Conservation (phyloP, 2,113 vertebrate genomes). For the Sialia sialis region DNA sequence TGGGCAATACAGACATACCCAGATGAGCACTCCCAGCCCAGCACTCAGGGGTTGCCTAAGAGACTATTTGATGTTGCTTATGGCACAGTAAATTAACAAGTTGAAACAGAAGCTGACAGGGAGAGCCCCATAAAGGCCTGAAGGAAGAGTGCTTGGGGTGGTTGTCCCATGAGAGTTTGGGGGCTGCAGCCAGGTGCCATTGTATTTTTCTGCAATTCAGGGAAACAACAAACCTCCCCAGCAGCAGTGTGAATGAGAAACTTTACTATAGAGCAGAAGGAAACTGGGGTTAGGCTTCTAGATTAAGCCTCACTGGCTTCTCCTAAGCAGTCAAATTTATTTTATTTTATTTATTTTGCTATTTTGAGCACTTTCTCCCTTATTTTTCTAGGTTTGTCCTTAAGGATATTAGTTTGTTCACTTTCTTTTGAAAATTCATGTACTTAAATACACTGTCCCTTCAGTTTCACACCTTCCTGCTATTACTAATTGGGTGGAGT, state of each 20-base stretch:
- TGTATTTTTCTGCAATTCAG: rapidly evolving
- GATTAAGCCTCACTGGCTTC: not conserved
- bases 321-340: not conserved
- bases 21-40: constrained; percentile 5
- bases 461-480: constrained; percentile 18
- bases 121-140: not conserved
- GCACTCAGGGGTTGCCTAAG: not conserved
- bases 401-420: not conserved
- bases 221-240: not conserved
- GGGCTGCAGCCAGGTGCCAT: not conserved
- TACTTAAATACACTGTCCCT: not conserved
- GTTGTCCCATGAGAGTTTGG: not conserved
- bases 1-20: not conserved
- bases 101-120: constrained; percentile 19
- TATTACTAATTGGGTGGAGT: constrained; percentile 40
- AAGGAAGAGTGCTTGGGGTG: not conserved
- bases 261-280: not conserved
- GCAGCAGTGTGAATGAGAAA: not conserved
- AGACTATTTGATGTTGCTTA: not conserved
- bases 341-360: not conserved
- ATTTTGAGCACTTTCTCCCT: not conserved
- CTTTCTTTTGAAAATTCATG: not conserved
- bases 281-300: not conserved
- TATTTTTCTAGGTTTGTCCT: not conserved
- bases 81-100: constrained; percentile 22